A percentile compares a stretch with the other conserved stretches of the same genome.
Conservation (phyloP, 1,140 invertebrate species). For the Euwallacea similis region DNA sequence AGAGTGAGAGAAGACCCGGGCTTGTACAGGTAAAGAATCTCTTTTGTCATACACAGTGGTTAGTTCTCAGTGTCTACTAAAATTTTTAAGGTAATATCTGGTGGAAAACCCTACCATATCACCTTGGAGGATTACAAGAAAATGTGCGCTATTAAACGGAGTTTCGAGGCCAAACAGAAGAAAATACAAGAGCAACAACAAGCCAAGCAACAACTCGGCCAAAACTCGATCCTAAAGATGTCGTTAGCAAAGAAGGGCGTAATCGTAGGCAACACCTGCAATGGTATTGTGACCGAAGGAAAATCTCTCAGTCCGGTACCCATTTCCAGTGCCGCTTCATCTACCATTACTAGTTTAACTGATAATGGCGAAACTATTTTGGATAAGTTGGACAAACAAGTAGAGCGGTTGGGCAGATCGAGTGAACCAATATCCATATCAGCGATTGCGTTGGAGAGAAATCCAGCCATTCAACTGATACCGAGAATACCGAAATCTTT, state of each 20-base stretch:
- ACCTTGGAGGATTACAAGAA: constrained; percentile 70
- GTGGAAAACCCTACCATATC: constrained; percentile 68
- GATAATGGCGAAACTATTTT: constrained; percentile 44
- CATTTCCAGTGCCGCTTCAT: constrained; percentile 18
- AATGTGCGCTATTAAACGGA: constrained; percentile 66
- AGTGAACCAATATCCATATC: constrained; percentile 30
- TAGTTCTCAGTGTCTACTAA: not conserved
- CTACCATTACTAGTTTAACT: constrained; percentile 25
- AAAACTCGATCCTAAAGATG: constrained; percentile 47
- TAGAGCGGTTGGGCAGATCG: constrained; percentile 47
- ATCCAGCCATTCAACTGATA: constrained; percentile 51
- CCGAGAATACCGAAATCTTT: constrained; percentile 76
- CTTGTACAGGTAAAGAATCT: constrained; percentile 45
- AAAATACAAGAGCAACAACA: constrained; percentile 50
- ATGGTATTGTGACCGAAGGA: constrained; percentile 22
- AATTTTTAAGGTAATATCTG: constrained; percentile 60
- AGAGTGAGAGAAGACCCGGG: constrained; percentile 47
- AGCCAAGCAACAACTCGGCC: constrained; percentile 28
- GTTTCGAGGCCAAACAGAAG: constrained; percentile 61
- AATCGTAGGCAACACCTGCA: constrained; percentile 43
- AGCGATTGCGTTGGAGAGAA: constrained; percentile 19
- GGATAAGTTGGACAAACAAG: constrained; percentile 48
- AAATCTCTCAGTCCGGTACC: constrained; percentile 19
- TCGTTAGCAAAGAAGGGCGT: constrained; percentile 43
- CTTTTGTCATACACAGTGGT: not conserved